Base-by-base conservation (phyloP, 2,797 vertebrate genomes). In the Sebastes hopkinsi region DNA sequence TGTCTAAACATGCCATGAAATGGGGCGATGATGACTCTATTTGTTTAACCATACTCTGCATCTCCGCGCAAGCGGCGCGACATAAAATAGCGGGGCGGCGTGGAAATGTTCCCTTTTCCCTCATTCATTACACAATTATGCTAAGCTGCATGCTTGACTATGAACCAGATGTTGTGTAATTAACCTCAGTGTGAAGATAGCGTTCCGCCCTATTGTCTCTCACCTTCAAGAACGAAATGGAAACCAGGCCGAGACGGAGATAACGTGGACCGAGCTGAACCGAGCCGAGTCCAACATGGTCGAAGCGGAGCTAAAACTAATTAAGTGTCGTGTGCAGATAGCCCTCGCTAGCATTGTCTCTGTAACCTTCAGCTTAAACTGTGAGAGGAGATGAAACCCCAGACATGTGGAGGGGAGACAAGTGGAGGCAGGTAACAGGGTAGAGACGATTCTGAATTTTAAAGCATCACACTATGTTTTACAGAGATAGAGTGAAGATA, bases 91-190 rank as follows among this genome's bases (percentile, higher is more conserved):
- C 29, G 2, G 78, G 78, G 23, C 70, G 10, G 72, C 67, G 18
- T 23, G 54, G 68, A 89, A 84, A 86, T 69, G 67, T 78, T 88
- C 58, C 73, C 74, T 70, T 52, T 82, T 81, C 83, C 46, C 81
- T 88, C 84, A 66, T 92, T 92, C 86, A 91, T 93, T 91, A 93
- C 84, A 83, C 88, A 74, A 87, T 93, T 80, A 85, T 85, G 92
- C 77, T 91, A 91, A 94, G 90, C 79, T 76, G 66, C 88, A 85
- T 60, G 83, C 83, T 80, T 81, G 82, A 75, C 77, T 87, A 69
- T 88, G 79, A 86, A 95, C 86, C 91, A 92, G 71, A 90, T 70
- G 89, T 95, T 92, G 87, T 77, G 87, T 80, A 85, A 93, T 93
- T 94, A 91, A 93, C 92, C 94, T 91, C 81, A 18, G 82, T 66